Percentiles rank a stretch among this genome's conserved stretches.
Evolutionary conservation across 2,888 invertebrate genomes (phyloP).

Genomic region (Calameuta filiformis): DNA sequence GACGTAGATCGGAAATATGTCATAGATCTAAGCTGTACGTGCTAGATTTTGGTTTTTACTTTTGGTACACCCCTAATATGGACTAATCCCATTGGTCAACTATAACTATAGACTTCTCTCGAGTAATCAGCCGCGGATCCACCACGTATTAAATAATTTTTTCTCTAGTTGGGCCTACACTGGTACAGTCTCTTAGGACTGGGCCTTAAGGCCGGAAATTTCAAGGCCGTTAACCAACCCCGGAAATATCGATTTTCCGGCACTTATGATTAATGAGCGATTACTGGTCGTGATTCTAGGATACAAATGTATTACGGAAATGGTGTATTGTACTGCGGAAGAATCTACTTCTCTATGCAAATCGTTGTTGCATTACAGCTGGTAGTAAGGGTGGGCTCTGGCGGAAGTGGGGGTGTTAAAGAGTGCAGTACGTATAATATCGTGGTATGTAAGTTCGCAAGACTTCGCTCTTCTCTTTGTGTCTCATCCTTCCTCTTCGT

Average conservation of each 20-base stretch:
- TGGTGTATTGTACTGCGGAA: neutral
- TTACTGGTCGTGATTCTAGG: neutral
- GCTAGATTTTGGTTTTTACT: too few species aligned
- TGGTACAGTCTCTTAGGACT: neutral
- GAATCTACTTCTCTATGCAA: neutral
- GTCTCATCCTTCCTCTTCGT: neutral
- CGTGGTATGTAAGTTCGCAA: neutral
- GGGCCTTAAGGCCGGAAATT: neutral
- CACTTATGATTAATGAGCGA: neutral
- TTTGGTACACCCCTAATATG: too few species aligned
- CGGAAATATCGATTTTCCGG: neutral
- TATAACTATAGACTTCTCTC: too few species aligned
- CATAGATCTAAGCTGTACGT: too few species aligned
- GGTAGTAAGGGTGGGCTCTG: neutral
- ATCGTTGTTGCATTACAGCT: neutral
- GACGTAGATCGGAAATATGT: too few species aligned
- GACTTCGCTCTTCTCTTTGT: neutral
- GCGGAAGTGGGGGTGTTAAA: neutral
- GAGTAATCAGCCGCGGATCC: too few species aligned
- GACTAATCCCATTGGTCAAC: too few species aligned
- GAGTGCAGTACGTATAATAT: neutral
- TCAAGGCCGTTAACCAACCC: neutral
- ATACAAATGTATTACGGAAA: neutral
- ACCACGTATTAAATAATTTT: neutral
- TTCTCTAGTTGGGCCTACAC: neutral